A percentile compares a stretch with the other conserved stretches of the same genome.
These are phyloP conservation scores for Belgica antarctica DNA, from an alignment of 2,888 invertebrate species.

Conservation along the genomic window DNA sequence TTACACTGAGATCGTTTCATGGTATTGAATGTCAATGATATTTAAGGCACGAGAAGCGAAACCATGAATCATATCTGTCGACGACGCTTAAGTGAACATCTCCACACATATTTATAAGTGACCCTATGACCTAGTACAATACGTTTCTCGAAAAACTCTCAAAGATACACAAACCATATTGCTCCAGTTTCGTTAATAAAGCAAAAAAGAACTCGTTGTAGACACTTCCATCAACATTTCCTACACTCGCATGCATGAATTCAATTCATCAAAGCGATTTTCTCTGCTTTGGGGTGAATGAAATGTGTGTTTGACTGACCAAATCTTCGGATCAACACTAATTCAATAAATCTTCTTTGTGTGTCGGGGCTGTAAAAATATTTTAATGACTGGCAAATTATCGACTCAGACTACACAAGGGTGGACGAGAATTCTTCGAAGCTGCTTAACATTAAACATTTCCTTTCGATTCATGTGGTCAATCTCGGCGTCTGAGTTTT, in stretches of 20 bases:
- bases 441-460: neutral
- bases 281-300: neutral
- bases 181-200: conserved; percentile 4
- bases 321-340: neutral
- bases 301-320: neutral
- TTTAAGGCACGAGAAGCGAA: neutral
- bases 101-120: conserved; percentile 5
- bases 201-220: neutral
- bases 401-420: neutral
- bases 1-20: neutral
- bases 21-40: conserved; percentile 22
- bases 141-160: neutral
- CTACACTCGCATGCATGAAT: neutral
- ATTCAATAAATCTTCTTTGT: conserved; percentile 25
- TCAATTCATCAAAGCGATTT: neutral
- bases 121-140: conserved; percentile 36
- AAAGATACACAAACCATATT: too few species aligned
- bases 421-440: neutral
- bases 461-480: neutral
- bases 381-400: conserved; percentile 36
- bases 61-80: neutral
- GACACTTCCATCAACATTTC: too few species aligned
- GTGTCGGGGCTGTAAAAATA: conserved; percentile 4
- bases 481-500: neutral
- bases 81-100: neutral